Evolutionary conservation across 1,140 invertebrate genomes (phyloP).

Genomic region (Atopsyche davidsoni): DNA sequence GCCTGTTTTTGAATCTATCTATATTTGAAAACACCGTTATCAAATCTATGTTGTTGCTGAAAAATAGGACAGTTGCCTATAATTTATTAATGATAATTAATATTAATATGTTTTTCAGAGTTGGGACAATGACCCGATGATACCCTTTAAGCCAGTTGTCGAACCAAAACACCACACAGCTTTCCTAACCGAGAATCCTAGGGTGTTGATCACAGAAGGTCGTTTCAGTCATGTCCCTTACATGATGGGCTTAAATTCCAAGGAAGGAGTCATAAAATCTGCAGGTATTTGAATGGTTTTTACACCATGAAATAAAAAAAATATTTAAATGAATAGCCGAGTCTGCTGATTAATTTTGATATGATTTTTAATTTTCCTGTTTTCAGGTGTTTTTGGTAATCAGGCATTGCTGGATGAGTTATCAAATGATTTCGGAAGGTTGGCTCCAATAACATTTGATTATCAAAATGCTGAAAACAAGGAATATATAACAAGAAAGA

Average conservation of each 20-base stretch:
- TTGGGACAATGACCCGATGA: constrained; percentile 43
- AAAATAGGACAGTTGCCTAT: too few species aligned
- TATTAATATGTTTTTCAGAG: constrained; percentile 31
- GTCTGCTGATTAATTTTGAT: too few species aligned
- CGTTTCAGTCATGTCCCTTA: constrained; percentile 37
- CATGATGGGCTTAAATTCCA: constrained; percentile 38
- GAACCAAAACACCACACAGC: constrained; percentile 33
- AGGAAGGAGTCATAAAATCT: constrained; percentile 42
- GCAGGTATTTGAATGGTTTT: constrained; percentile 24
- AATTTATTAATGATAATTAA: too few species aligned
- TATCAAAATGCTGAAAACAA: constrained; percentile 9
- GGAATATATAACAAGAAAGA: constrained; percentile 19
- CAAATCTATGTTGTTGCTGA: not conserved
- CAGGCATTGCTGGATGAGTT: constrained; percentile 27
- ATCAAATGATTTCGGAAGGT: constrained; percentile 34
- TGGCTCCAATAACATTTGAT: constrained; percentile 32
- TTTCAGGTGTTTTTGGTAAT: constrained; percentile 36
- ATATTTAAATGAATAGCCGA: too few species aligned
- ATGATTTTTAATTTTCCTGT: too few species aligned
- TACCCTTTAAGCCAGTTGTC: constrained; percentile 43
- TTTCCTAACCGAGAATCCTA: constrained; percentile 40
- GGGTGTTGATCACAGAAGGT: constrained; percentile 33
- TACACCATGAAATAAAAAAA: not conserved
- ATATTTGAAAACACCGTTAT: too few species aligned
- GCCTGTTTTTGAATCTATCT: too few species aligned